Evolutionary conservation across 2,888 invertebrate species (phyloP), one percentile per base, ranked within the genome.

Genomic region (Caradrina clavipalpis): DNA sequence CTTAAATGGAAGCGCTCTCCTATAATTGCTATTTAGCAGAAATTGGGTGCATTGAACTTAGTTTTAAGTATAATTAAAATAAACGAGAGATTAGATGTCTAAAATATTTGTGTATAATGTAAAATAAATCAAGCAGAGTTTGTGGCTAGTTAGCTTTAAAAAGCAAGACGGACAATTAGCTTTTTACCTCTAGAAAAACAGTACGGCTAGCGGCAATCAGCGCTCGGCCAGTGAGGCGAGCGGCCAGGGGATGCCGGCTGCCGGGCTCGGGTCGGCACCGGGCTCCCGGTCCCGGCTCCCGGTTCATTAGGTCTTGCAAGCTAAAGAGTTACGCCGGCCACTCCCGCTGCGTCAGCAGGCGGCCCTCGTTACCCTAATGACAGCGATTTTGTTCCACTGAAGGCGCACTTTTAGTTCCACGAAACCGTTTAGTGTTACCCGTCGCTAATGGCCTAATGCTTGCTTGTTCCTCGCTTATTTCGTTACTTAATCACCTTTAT

Each of bases 301-400:
- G 91, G 93, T 93, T 94, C 94, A 95, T 94, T 94, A 94, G 94
- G 92, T 92, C 91, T 88, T 87, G 89, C 88, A 82, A 88, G 88
- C 89, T 89, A 92, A 91, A 92, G 92, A 93, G 93, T 92, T 92
- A 90, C 89, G 89, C 86, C 88, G 89, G 89, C 86, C 90, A 87
- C 88, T 87, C 88, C 86, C 90, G 92, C 93, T 88, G 91, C 92
- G 93, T 94, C 95, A 94, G 94, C 93, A 86, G 86, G 88, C 88
- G 87, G 84, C 91, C 90, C 94, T 94, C 95, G 95, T 95, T 95
- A 95, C 92, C 91, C 93, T 95, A 95, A 95, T 94, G 95, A 94
- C 91, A 94, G 91, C 93, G 92, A 95, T 95, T 95, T 94, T 90
- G 91, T 92, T 92, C 90, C 89, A 88, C 88, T 89, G 90, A 89